Evolutionary conservation across 2,888 invertebrate genomes (phyloP).

Genomic region (Mamestra brassicae): DNA sequence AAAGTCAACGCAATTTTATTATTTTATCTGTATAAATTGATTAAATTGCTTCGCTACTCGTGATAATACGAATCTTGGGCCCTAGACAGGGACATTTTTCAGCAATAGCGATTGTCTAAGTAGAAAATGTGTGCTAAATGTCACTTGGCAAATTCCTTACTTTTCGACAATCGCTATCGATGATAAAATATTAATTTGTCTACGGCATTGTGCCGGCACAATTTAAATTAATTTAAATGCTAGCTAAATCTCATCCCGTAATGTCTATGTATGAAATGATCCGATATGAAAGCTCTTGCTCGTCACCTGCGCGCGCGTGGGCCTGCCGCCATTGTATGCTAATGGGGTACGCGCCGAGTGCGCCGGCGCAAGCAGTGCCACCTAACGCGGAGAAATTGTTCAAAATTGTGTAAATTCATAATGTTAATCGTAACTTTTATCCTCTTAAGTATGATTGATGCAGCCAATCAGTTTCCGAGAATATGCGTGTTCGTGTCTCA

Average conservation of each 20-base stretch:
- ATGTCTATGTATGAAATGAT: constrained; percentile 63
- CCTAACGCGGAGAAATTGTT: constrained; percentile 78
- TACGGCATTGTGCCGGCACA: constrained; percentile 17
- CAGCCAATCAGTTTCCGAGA: constrained; percentile 63
- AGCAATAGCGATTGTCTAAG: neutral
- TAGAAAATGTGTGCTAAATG: neutral
- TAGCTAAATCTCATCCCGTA: constrained; percentile 61
- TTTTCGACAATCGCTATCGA: neutral
- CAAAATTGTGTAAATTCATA: constrained; percentile 75
- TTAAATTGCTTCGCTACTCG: constrained; percentile 4
- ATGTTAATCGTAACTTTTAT: constrained; percentile 66
- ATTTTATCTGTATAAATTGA: constrained; percentile 6
- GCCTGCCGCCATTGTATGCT: constrained; percentile 78
- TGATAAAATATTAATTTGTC: neutral
- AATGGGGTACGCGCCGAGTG: constrained; percentile 67
- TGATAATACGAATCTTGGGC: neutral
- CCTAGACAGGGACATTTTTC: neutral
- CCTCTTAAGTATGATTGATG: constrained; percentile 67
- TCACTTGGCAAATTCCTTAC: neutral
- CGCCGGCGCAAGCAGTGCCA: constrained; percentile 67
- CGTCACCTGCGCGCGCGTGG: constrained; percentile 86
- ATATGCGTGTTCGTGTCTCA: constrained; percentile 33
- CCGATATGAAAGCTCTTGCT: constrained; percentile 73
- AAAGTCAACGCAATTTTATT: constrained; percentile 35
- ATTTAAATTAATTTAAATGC: constrained; percentile 59